Evolutionary conservation across 2,888 invertebrate genomes (phyloP).

Genomic region (Catocala fraxini): DNA sequence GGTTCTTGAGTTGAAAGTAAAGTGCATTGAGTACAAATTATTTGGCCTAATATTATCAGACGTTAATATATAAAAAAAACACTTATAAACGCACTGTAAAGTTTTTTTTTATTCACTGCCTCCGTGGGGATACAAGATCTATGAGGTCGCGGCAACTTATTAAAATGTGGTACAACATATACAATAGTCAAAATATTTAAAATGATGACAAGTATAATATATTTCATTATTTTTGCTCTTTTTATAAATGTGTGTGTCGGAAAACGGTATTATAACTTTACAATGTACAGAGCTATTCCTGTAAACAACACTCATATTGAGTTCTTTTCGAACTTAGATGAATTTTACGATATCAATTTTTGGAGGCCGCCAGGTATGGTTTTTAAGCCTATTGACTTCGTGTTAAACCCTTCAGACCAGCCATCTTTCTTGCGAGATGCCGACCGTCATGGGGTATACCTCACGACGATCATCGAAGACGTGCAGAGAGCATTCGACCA

Average conservation of each 20-base stretch:
- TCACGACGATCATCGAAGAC: constrained; percentile 66
- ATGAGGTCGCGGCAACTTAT: constrained; percentile 21
- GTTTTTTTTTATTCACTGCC: too few relatives aligned
- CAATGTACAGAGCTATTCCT: constrained; percentile 69
- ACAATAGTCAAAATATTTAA: constrained; percentile 14
- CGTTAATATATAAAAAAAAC: too few relatives aligned
- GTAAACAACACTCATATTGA: constrained; percentile 56
- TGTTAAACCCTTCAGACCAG: constrained; percentile 64
- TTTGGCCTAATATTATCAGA: too few relatives aligned
- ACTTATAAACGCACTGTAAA: too few relatives aligned
- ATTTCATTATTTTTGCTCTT: constrained; percentile 17
- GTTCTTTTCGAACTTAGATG: constrained; percentile 60
- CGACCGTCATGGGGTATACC: constrained; percentile 52
- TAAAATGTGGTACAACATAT: constrained; percentile 14
- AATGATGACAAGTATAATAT: constrained; percentile 27
- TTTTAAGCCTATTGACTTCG: constrained; percentile 67
- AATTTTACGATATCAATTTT: constrained; percentile 59
- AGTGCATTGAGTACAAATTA: too few relatives aligned
- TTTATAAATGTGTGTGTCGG: constrained; percentile 30
- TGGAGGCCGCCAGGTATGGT: constrained; percentile 68
- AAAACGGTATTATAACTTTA: constrained; percentile 62
- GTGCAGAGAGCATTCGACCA: constrained; percentile 72
- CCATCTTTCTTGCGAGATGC: constrained; percentile 55
- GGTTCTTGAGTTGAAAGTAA: too few relatives aligned
- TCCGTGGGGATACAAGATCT: constrained; percentile 29